Conservation (phyloP, 2,113 vertebrate species). For the Hepsetus odoe region DNA sequence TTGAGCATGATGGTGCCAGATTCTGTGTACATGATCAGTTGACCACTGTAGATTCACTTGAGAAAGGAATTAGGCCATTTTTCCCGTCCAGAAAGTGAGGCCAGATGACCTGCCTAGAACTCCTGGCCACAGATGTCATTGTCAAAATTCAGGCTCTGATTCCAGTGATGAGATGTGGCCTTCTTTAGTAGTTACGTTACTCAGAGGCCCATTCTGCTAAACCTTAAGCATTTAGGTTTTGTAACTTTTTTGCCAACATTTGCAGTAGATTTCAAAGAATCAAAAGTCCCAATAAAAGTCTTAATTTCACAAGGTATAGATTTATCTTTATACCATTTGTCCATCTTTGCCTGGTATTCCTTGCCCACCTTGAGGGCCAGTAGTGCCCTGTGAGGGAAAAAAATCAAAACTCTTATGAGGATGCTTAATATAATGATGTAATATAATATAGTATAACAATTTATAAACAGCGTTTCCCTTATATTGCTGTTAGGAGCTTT, state of each 20-base stretch:
- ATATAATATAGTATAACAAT: not conserved
- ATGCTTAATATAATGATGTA: no score
- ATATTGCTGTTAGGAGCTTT: not conserved
- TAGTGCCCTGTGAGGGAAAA: slow-evolving; percentile 78
- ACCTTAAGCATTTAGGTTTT: not conserved
- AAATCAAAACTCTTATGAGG: no score
- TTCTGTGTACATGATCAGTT: no score
- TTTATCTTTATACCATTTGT: slow-evolving; percentile 76
- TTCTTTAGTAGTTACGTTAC: no score
- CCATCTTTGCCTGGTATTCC: slow-evolving; percentile 85
- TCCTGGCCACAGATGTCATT: not conserved
- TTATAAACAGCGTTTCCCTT: not conserved
- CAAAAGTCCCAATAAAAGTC: not conserved
- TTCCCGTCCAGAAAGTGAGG: not conserved
- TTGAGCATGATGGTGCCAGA: no score
- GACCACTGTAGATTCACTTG: no score
- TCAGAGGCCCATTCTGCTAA: not conserved
- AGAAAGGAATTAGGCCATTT: no score
- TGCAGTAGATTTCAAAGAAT: not conserved
- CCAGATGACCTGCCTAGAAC: not conserved
- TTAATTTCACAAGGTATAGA: not conserved
- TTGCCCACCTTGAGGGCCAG: slow-evolving; percentile 80
- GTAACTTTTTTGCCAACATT: not conserved
- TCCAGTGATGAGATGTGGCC: no score
- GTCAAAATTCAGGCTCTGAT: no score